Conservation (phyloP, 92 coral and sea anemone species). For the Diadumene lineata region DNA sequence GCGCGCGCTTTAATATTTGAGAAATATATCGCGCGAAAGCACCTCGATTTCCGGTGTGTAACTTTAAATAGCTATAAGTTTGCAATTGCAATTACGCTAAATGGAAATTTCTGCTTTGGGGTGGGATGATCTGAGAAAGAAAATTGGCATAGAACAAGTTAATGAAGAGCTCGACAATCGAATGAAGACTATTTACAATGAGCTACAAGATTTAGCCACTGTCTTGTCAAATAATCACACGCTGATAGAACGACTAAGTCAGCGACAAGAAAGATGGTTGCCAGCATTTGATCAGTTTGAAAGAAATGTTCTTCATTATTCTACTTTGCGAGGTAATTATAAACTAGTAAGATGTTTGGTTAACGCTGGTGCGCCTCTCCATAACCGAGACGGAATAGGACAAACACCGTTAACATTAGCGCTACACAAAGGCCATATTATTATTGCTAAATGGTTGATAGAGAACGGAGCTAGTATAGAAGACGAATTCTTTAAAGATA, state of each 20-base stretch:
- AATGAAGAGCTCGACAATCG: slow-evolving; percentile 9
- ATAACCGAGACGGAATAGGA: slow-evolving; percentile 45
- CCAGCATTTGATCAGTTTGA: slow-evolving; percentile 24
- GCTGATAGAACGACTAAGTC: background rate
- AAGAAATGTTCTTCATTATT: slow-evolving; percentile 38
- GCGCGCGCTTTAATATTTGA: too few species aligned
- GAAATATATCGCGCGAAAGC: too few species aligned
- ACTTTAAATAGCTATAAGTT: background rate
- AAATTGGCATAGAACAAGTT: background rate
- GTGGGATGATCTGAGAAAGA: background rate
- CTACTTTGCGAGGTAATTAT: slow-evolving; percentile 30
- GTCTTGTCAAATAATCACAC: slow-evolving; percentile 4
- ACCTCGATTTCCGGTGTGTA: background rate
- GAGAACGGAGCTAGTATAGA: slow-evolving; percentile 30
- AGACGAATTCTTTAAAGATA: background rate
- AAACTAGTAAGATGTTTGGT: slow-evolving; percentile 26
- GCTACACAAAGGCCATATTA: slow-evolving; percentile 25
- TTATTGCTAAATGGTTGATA: slow-evolving; percentile 26
- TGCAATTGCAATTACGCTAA: background rate
- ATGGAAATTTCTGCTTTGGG: background rate
- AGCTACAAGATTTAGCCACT: slow-evolving; percentile 12
- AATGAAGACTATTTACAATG: background rate
- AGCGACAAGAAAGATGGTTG: slow-evolving; percentile 22
- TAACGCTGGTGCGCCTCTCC: slow-evolving; percentile 30
- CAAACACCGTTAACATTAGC: slow-evolving; percentile 50